Base-by-base conservation (phyloP, 1,140 invertebrate species). In the Phocides pigmalion region DNA sequence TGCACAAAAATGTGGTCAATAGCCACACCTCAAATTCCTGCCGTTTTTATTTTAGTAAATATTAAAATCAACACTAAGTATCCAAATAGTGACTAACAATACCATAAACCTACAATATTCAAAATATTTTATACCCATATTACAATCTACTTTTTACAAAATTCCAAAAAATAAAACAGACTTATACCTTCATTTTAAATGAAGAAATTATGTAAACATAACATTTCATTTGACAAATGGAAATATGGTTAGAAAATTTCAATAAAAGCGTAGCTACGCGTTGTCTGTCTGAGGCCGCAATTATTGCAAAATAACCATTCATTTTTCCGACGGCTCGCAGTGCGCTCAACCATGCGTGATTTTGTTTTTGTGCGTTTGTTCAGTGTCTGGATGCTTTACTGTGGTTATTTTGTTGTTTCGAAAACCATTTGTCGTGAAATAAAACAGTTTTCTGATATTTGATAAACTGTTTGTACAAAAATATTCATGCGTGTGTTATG, bases 311-410 rank as follows among this genome's bases (percentile, higher is more conserved):
- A 87, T 84, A 84, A 65, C 82, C 83, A 87, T 87, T 83, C 81
- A 90, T 89, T 87, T 89, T 89, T 89, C 79, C 68, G 77, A 53
- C 72, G 74, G 72, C 64, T 70, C 81, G 82, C 72, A 70, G 77
- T 75, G 82, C 78, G 78, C 81, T 72, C 87, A 82, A 69, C 84
- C 85, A 88, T 88, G 85, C 85, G 82, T 88, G 84, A 87, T 81
- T 85, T 80, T 88, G 83, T 87, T 90, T 90, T 87, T 87, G 87
- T 82, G 76, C 85, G 83, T 85, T 90, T 87, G 84, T 81, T 84
- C 87, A 86, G 74, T 87, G 84, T 87, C 85, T 88, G 83, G 70
- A 64, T 74, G 78, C 76, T 85, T 82, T 77, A 79, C 77, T 82
- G 84, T 79, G 84, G 85, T 87, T 84, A 82, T 82, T 84, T 84